Base-by-base conservation (phyloP, 1,140 invertebrate species). In the Macrobrachium rosenbergii region DNA sequence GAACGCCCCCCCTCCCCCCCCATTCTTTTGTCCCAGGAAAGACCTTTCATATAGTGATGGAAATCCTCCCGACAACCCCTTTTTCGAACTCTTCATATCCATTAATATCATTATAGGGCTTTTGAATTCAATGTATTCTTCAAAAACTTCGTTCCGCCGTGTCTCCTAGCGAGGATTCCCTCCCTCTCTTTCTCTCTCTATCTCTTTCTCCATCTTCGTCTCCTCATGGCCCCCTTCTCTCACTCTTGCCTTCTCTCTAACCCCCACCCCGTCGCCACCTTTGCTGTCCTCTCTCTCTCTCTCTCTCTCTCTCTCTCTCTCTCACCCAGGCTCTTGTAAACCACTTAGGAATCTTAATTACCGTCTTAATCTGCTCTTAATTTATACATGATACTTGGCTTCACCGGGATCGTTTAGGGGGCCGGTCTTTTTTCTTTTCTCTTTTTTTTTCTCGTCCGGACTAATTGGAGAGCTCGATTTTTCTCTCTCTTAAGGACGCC, bases 341-440 rank as follows among this genome's bases (percentile, higher is more conserved):
- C 69, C 69, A 72, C 69, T 72, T 72, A 72, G 69, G 69, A 72
- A 23, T 23, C 79, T 81, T 81, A 81, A 28, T 37, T 64, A 43
- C 23, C 79, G 17, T 64, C 79, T 67, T 64, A 62, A 43, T 64
- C 79, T n/a, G 59, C 16, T 64, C 79, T 72, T 72, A 72, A 72
- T 72, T 72, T 72, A 72, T 72, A 72, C 69, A 72, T 72, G 69
- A 72, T 72, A 72, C 69, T 72, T 72, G 69, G 69, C 69, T 72
- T 72, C 69, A 72, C 69, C 69, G 52, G 69, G 69, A 72, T 72
- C 69, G 69, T 72, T 72, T 72, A 72, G 69, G 69, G 69, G 69
- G 23, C 23, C 23, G 21, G 52, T 52, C 52, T 52, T 52, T 52
- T 52, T 52, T 52, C 12, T 52, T 52, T 5, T 52, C 12, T 52